Conservation (phyloP, 2,113 vertebrate genomes). For the Alligator sinensis region DNA sequence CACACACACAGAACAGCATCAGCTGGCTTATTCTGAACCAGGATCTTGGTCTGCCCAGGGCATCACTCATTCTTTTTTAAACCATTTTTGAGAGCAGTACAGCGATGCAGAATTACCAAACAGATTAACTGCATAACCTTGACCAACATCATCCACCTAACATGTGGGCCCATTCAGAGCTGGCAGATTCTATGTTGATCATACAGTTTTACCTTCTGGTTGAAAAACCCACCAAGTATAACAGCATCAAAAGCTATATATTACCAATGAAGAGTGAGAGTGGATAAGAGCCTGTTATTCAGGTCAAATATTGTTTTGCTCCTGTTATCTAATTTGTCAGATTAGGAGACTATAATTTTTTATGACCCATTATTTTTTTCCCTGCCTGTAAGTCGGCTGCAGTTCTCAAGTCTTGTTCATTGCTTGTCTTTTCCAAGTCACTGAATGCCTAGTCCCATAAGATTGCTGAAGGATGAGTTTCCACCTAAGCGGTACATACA, state of each 20-base stretch:
- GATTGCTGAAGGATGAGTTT: not conserved
- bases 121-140: not conserved
- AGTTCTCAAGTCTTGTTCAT: not conserved
- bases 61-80: not conserved
- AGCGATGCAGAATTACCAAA: not conserved
- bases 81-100: not conserved
- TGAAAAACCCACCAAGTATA: not conserved
- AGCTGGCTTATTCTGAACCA: not conserved
- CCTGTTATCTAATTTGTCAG: not conserved
- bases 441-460: not conserved
- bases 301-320: not conserved
- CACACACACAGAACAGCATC: not conserved
- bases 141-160: not conserved
- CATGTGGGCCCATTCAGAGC: not conserved
- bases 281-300: not conserved
- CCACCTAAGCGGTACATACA: not conserved
- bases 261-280: not conserved
- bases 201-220: not conserved
- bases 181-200: not conserved
- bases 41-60: not conserved
- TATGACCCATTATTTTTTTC: not conserved
- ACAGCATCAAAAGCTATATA: not conserved
- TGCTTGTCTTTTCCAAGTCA: not conserved
- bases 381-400: accelerated
- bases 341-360: not conserved